phyloP scores from a whole-genome alignment of 2,797 vertebrate genomes.

The Potorous gilbertii region DNA sequence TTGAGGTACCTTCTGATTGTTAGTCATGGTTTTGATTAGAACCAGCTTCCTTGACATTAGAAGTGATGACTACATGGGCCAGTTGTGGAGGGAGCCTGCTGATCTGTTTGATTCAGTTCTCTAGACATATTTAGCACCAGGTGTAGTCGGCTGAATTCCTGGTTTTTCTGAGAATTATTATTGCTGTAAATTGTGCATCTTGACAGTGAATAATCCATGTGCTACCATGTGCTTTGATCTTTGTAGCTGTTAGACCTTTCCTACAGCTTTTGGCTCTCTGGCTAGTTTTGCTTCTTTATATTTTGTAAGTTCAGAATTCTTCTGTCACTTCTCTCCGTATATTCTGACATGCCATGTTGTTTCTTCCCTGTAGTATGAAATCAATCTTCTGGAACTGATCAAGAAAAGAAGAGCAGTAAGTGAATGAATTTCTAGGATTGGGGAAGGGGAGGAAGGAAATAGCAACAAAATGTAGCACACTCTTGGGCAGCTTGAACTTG shows the following conservation, averaged over 20 bases:
- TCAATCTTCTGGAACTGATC: slow-evolving; percentile 94
- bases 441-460: not conserved
- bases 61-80: not conserved
- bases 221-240: slow-evolving; percentile 6
- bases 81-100: not conserved
- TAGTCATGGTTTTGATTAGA: not conserved
- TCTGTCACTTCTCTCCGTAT: not conserved
- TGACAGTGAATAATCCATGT: slow-evolving; percentile 14
- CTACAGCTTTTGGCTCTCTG: not conserved
- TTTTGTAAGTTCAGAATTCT: slow-evolving; percentile 37
- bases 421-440: slow-evolving; percentile 60
- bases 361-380: slow-evolving; percentile 90
- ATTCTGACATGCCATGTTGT: slow-evolving; percentile 13
- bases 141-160: not conserved
- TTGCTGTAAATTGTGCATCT: slow-evolving; percentile 28
- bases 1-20: not conserved
- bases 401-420: slow-evolving; percentile 95
- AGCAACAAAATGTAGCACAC: not conserved
- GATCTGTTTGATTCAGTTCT: not conserved
- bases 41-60: not conserved
- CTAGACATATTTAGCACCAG: not conserved
- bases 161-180: not conserved
- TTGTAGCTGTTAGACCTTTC: slow-evolving; percentile 36
- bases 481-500: not conserved
- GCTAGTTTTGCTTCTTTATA: not conserved